Base-by-base conservation (phyloP, 2,888 invertebrate species). In the Zeuzera pyrina region DNA sequence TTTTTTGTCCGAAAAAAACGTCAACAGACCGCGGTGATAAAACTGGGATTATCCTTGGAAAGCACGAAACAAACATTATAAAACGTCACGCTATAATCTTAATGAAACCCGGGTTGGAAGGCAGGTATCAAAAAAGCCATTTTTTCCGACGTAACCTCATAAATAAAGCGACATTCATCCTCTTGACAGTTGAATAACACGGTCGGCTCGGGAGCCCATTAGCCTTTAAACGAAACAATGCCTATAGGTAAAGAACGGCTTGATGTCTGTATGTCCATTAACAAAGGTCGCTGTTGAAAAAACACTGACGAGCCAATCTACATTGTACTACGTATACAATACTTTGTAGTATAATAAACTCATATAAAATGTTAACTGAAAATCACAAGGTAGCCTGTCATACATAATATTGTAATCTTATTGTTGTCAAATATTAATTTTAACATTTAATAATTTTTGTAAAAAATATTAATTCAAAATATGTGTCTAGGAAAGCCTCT, bases 111-210 rank as follows among this genome's bases (percentile, higher is more conserved):
- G 15, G 16, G 35, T 25, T 39, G 39, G 32, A 40, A 45, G 37
- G 41, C 43, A 41, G 34, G 33, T 32, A 25, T 12, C 25, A 25
- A 25, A 25, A 25, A 37, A 41, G 36, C 39, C 35, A 45, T 42
- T 43, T 41, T 65, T 66, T 63, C 54, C 51, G 55, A 49, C 45
- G 37, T 47, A 51, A 57, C 53, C 62, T 57, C 72, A 74, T 77
- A 74, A 77, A 77, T 71, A 69, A 73, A 68, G 47, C 54, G 63
- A 62, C 73, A 77, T 76, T 74, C 67, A 74, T 77, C 74, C 72
- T 71, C 64, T 49, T 76, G 77, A 76, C 74, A 72, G 70, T 68
- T 74, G 71, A 73, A 76, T 74, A 74, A 71, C 68, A 67, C 54
- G 49, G 50, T 54, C 49, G 53, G 51, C 61, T 57, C 59, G 59